Conservation (phyloP, 2,797 vertebrate genomes). For the Craterocephalus amniculus region DNA sequence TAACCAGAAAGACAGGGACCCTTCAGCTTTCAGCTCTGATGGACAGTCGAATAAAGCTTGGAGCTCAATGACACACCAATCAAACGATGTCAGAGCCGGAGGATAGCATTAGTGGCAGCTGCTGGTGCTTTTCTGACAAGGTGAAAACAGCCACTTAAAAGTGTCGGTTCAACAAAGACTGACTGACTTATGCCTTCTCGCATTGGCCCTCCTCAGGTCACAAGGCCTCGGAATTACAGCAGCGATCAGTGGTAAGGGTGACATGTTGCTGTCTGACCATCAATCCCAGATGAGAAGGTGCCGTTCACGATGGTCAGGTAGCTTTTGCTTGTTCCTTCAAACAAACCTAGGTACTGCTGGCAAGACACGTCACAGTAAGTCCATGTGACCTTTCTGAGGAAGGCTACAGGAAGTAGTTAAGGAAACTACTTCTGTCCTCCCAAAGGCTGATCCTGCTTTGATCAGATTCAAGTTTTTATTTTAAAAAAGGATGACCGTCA, state of each 20-base stretch:
- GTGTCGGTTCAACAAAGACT: constrained; percentile 24
- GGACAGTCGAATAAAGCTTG: constrained; percentile 67
- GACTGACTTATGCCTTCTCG: constrained; percentile 38
- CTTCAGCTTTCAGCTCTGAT: constrained; percentile 68
- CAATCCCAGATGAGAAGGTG: constrained; percentile 48
- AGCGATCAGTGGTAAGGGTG: constrained; percentile 51
- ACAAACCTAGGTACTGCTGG: too few species aligned
- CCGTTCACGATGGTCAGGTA: too few species aligned
- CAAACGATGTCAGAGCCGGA: constrained; percentile 49
- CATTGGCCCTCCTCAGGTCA: constrained; percentile 43
- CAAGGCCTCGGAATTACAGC: constrained; percentile 25
- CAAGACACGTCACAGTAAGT: too few species aligned
- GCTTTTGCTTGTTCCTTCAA: too few species aligned
- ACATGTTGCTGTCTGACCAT: constrained; percentile 39
- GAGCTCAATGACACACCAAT: constrained; percentile 73
- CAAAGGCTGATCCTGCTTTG: too few species aligned
- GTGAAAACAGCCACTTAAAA: constrained; percentile 40
- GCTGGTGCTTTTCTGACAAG: constrained; percentile 4
- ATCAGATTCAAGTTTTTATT: too few species aligned
- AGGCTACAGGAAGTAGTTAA: too few species aligned
- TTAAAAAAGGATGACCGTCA: too few species aligned
- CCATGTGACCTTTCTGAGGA: too few species aligned
- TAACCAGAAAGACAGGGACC: constrained; percentile 57
- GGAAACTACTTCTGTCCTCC: too few species aligned
- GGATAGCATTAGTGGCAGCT: constrained; percentile 12